Evolutionary conservation across 2,888 invertebrate species (phyloP).

Genomic region (Agrotis puta): DNA sequence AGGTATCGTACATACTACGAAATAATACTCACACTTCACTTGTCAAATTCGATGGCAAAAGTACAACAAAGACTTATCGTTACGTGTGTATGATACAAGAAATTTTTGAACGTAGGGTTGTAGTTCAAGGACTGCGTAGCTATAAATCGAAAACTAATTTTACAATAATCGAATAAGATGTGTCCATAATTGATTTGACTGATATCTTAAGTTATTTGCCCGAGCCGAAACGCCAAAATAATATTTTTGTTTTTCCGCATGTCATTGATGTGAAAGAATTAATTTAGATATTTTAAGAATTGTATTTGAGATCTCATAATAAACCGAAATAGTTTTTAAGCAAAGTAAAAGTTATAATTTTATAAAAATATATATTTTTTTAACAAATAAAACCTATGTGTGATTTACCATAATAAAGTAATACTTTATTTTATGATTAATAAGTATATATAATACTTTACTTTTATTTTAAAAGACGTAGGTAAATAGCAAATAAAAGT

Average conservation of each 20-base stretch:
- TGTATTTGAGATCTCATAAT: slow-evolving; percentile 8
- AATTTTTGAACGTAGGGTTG: background rate
- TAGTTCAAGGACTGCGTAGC: slow-evolving; percentile 7
- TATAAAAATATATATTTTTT: background rate
- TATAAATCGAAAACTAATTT: slow-evolving; percentile 1
- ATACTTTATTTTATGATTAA: background rate
- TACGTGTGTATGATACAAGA: slow-evolving; percentile 9
- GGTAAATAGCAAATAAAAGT: slow-evolving; percentile 6
- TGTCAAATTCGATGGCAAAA: slow-evolving; percentile 4
- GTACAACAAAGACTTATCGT: slow-evolving; percentile 6
- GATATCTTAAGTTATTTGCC: slow-evolving; percentile 1
- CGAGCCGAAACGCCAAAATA: slow-evolving; percentile 1
- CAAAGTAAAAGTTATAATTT: slow-evolving; percentile 5
- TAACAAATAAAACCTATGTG: slow-evolving; percentile 10
- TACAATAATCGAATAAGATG: slow-evolving; percentile 9
- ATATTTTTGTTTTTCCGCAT: slow-evolving; percentile 8
- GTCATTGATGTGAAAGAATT: slow-evolving; percentile 12
- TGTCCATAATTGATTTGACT: slow-evolving; percentile 7
- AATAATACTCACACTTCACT: no score
- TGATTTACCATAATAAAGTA: slow-evolving; percentile 6
- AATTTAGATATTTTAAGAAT: slow-evolving; percentile 12
- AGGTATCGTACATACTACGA: no score
- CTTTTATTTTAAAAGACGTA: slow-evolving; percentile 4
- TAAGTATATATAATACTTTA: no score
- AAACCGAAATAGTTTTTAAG: slow-evolving; percentile 12